Conservation (phyloP, 2,888 invertebrate genomes). For the Hybos culiciformis region DNA sequence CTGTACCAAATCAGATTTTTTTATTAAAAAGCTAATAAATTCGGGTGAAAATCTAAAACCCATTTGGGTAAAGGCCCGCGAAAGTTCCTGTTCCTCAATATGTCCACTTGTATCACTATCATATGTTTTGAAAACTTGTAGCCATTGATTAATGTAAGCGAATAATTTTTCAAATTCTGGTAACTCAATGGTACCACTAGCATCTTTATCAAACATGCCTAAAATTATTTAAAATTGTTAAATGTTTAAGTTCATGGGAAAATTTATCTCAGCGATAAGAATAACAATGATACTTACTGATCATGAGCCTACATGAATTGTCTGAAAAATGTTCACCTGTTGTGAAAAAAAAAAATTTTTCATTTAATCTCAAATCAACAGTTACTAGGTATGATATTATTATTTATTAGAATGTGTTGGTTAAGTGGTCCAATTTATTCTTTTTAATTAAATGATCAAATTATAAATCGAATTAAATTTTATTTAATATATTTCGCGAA, state of each 20-base stretch:
- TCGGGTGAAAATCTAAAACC: conserved; percentile 72
- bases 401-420: too few relatives aligned
- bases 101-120: conserved; percentile 75
- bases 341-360: too few relatives aligned
- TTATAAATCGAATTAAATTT: too few relatives aligned
- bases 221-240: conserved; percentile 16
- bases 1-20: conserved; percentile 51
- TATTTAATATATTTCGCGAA: too few relatives aligned
- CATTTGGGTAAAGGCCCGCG: conserved; percentile 74
- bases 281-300: conserved; percentile 35
- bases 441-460: too few relatives aligned
- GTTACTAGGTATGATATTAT: too few relatives aligned
- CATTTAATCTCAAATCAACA: too few relatives aligned
- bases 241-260: not conserved
- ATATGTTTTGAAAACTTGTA: conserved; percentile 68
- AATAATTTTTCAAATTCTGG: conserved; percentile 76
- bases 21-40: conserved; percentile 57
- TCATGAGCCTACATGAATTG: conserved; percentile 74
- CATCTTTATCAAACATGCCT: conserved; percentile 83
- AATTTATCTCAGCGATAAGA: not conserved
- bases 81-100: conserved; percentile 67
- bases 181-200: conserved; percentile 69
- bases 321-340: too few relatives aligned
- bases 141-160: conserved; percentile 80
- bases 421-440: too few relatives aligned